Conservation (phyloP, 2,113 vertebrate species). For the Erythrolamprus reginae region DNA sequence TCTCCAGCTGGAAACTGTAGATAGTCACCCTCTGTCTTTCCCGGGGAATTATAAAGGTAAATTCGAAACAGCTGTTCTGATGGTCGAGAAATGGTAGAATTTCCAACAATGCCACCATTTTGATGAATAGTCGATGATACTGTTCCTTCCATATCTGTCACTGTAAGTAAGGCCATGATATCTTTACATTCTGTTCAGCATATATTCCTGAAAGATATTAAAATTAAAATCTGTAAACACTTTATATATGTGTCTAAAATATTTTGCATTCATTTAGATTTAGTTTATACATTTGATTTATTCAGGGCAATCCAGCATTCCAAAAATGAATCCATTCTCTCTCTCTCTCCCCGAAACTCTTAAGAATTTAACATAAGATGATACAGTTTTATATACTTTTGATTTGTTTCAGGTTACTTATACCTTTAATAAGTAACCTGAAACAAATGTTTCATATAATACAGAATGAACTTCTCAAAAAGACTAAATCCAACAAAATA, state of each 20-base stretch:
- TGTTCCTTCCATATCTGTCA: constrained; percentile 78
- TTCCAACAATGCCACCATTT: constrained; percentile 68
- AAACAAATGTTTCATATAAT: neutral
- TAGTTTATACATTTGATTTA: neutral
- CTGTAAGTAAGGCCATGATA: constrained; percentile 80
- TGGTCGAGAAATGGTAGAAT: constrained; percentile 60
- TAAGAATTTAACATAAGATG: neutral
- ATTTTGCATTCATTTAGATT: neutral
- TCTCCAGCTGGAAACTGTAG: constrained; percentile 81
- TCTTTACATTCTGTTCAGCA: constrained; percentile 52
- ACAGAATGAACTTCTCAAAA: neutral
- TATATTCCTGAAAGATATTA: constrained; percentile 51
- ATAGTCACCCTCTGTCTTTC: constrained; percentile 57
- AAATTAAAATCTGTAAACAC: neutral
- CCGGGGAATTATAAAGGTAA: constrained; percentile 78
- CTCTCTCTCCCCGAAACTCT: neutral
- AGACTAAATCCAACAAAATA: neutral
- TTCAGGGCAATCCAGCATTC: neutral
- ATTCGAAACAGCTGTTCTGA: constrained; percentile 71
- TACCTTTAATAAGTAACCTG: too few species aligned
- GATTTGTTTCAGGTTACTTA: too few species aligned
- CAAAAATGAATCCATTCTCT: neutral
- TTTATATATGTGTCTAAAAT: neutral
- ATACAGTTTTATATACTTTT: neutral
- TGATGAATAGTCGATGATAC: constrained; percentile 55